phyloP scores from a whole-genome alignment of 2,888 invertebrate genomes.

The Carpatolechia fugitivella region DNA sequence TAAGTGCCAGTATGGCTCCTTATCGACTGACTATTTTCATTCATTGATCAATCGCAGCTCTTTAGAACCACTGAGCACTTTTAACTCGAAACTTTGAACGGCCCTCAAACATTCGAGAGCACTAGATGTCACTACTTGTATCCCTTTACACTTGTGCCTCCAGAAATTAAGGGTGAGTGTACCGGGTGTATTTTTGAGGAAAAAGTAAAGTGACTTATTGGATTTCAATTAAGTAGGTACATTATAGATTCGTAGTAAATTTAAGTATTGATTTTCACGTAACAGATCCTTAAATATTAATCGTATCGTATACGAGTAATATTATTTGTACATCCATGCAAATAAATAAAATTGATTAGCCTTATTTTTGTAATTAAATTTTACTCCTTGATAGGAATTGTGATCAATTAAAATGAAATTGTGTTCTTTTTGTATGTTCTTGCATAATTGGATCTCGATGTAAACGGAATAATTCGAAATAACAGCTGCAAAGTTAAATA shows the following conservation, averaged over 20 bases:
- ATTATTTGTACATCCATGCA: too few relatives aligned
- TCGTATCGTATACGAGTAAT: too few relatives aligned
- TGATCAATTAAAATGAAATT: too few relatives aligned
- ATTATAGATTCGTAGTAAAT: not conserved
- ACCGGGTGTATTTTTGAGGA: not conserved
- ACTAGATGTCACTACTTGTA: slow-evolving; percentile 8
- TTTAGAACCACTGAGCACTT: not conserved
- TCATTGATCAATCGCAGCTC: not conserved
- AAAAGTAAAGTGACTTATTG: not conserved
- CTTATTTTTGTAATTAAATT: too few relatives aligned
- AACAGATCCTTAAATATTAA: too few relatives aligned
- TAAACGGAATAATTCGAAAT: too few relatives aligned
- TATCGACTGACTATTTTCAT: slow-evolving; percentile 5
- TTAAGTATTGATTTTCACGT: too few relatives aligned
- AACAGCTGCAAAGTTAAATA: too few relatives aligned
- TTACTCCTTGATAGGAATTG: too few relatives aligned
- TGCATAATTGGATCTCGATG: too few relatives aligned
- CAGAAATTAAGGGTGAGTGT: not conserved
- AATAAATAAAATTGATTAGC: too few relatives aligned
- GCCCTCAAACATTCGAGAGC: not conserved
- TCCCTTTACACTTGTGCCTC: not conserved
- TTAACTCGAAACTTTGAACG: slow-evolving; percentile 9
- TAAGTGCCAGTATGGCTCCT: not conserved
- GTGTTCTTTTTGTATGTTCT: too few relatives aligned
- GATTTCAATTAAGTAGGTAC: not conserved